Evolutionary conservation across 2,888 invertebrate genomes (phyloP), one percentile per base, ranked within the genome.

Genomic region (Leptinotarsa rubiginosa): DNA sequence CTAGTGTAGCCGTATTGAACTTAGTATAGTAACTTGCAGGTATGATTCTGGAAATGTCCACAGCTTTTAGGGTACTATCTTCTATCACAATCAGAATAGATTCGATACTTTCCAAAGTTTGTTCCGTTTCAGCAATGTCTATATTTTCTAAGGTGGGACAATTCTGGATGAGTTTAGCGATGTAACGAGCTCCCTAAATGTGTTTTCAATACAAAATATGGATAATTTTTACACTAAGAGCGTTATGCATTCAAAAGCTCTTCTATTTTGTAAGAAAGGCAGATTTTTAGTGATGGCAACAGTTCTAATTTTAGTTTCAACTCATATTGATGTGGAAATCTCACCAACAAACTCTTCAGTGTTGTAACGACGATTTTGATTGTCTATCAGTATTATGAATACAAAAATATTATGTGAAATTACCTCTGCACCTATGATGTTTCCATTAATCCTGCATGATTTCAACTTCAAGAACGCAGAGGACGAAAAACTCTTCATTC

Each of bases 81-180:
- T 81, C 80, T 18, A 91, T 81, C 0, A 90, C 87, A 7, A 89
- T 88, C 3, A 89, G 81, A 12, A 91, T 88, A 5, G 88, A 88
- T n/a, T 91, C 89, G 0, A 92, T 88, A 76, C 91, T 91, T 0
- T 89, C 86, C 25, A 90, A 82, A 0, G 90, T 91, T 73, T 91
- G 91, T 64, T 90, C 89, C 0, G 90, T 90, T 80, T 92, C 90
- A 0, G 90, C 91, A 2, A 92, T 86, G 81, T 92, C 92, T 18
- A 90, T 84, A 72, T 86, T 88, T 72, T 89, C 86, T 0, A 93
- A 83, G 41, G 84, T 86, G 1, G 81, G 84, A 78, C 91, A 91
- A 16, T 87, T 84, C 3, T 84, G 85, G 2, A 92, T 81, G 70
- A 92, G 87, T 47, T 87, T 78, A 0, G 91, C 90, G n/a, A 92